phyloP scores from a whole-genome alignment of 2,797 vertebrate species.

The Acanthopagrus latus region DNA sequence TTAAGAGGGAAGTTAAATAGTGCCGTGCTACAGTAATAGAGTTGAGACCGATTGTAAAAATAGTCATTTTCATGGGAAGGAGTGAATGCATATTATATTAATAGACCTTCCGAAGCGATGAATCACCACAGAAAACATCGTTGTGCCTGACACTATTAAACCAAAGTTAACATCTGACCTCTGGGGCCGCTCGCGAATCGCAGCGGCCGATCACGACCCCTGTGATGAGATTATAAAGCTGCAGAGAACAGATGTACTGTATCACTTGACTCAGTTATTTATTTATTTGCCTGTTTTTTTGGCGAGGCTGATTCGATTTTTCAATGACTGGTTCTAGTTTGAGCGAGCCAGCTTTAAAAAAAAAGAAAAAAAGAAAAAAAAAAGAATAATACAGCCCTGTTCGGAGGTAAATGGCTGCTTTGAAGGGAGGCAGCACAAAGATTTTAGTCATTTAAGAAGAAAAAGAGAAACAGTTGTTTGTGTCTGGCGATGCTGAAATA shows the following conservation, averaged over 20 bases:
- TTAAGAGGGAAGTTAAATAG: constrained; percentile 61
- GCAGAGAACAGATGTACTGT: constrained; percentile 54
- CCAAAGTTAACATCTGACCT: constrained; percentile 66
- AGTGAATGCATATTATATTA: constrained; percentile 69
- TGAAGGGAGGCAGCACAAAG: constrained; percentile 47
- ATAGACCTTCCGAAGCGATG: constrained; percentile 55
- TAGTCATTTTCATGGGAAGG: constrained; percentile 62
- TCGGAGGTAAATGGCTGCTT: constrained; percentile 45
- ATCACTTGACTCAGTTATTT: constrained; percentile 40
- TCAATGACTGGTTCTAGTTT: constrained; percentile 36
- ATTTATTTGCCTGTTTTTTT: constrained; percentile 12
- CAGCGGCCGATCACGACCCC: constrained; percentile 42
- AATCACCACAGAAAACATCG: constrained; percentile 62
- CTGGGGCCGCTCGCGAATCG: constrained; percentile 48
- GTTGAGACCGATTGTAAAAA: constrained; percentile 56
- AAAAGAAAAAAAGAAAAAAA: constrained; percentile 15
- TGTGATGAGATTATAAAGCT: constrained; percentile 62
- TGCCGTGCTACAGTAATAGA: constrained; percentile 47
- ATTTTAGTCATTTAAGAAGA: constrained; percentile 53
- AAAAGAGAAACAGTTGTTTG: constrained; percentile 62
- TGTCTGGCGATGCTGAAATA: constrained; percentile 69
- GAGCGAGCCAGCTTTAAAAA: constrained; percentile 17
- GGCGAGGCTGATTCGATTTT: constrained; percentile 55
- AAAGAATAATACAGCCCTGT: constrained; percentile 43
- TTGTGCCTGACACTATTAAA: constrained; percentile 67